Conservation (phyloP, 2,113 vertebrate genomes). For the Anthoscopus minutus region DNA sequence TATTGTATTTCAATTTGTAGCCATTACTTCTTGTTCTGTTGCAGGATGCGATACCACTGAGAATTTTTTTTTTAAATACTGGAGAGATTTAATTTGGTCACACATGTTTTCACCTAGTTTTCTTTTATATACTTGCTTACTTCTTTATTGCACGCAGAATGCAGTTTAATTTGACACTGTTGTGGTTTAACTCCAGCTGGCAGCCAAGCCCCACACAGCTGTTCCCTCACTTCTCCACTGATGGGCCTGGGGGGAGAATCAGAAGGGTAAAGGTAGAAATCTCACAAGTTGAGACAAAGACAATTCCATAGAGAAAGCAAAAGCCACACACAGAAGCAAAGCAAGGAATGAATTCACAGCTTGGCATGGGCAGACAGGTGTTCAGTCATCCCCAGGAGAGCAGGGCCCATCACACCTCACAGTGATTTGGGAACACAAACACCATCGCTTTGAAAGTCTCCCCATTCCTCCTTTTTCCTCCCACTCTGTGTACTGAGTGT, state of each 20-base stretch:
- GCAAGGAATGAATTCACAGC: not conserved
- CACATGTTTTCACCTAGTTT: not conserved
- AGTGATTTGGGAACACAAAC: not conserved
- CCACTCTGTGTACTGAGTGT: not conserved
- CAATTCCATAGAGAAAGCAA: not conserved
- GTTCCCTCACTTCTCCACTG: too few species aligned
- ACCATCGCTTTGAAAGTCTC: too few species aligned
- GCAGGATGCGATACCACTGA: not conserved
- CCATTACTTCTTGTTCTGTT: not conserved
- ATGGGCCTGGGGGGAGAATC: not conserved
- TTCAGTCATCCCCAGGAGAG: not conserved
- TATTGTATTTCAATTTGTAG: not conserved
- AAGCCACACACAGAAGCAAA: rapidly evolving
- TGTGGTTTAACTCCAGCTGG: not conserved
- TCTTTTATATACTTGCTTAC: not conserved
- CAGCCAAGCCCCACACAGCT: not conserved
- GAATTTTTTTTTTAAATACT: not conserved
- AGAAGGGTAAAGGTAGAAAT: not conserved
- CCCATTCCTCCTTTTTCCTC: not conserved
- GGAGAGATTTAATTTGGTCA: not conserved
- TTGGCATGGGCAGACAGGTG: rapidly evolving
- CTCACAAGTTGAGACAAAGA: rapidly evolving
- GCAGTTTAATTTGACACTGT: not conserved
- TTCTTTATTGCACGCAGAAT: not conserved
- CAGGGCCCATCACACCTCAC: not conserved